phyloP scores from a whole-genome alignment of 2,888 invertebrate genomes.

The Onthophagus sagittarius region DNA sequence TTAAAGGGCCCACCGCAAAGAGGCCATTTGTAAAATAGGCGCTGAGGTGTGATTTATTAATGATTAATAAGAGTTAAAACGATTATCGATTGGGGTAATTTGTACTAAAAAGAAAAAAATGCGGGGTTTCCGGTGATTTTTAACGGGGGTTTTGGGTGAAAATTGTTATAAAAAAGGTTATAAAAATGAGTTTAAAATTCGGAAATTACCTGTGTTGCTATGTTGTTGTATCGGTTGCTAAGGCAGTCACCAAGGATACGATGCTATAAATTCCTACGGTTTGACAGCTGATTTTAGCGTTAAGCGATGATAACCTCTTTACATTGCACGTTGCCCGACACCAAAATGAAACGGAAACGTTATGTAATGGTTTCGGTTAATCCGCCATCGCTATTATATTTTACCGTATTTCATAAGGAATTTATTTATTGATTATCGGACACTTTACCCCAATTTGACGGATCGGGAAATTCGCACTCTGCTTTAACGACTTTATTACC shows the following conservation, averaged over 20 bases:
- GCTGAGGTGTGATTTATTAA: slow-evolving; percentile 29
- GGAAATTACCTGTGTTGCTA: slow-evolving; percentile 48
- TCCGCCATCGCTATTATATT: slow-evolving; percentile 5
- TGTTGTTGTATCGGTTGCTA: slow-evolving; percentile 53
- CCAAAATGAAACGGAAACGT: background rate
- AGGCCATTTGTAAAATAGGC: slow-evolving; percentile 42
- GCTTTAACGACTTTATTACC: background rate
- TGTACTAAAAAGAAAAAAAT: slow-evolving; percentile 22
- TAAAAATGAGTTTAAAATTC: slow-evolving; percentile 33
- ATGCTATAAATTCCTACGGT: slow-evolving; percentile 41
- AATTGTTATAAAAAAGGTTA: background rate
- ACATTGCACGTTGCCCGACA: slow-evolving; percentile 3
- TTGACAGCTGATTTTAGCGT: slow-evolving; percentile 39
- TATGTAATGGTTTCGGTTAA: background rate
- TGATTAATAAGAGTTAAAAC: slow-evolving; percentile 27
- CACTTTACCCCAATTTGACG: slow-evolving; percentile 6
- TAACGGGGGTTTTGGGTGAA: slow-evolving; percentile 3
- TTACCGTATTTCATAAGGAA: background rate
- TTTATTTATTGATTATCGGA: slow-evolving; percentile 13
- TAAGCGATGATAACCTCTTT: background rate
- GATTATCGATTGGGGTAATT: slow-evolving; percentile 19
- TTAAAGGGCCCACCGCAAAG: slow-evolving; percentile 22
- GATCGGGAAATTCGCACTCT: background rate
- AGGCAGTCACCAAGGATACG: slow-evolving; percentile 51
- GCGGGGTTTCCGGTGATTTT: slow-evolving; percentile 3